A percentile compares a stretch with the other conserved stretches of the same genome.
These are phyloP conservation scores for Furnarius figulus DNA, from an alignment of 2,113 vertebrate genomes.

Conservation along the genomic window DNA sequence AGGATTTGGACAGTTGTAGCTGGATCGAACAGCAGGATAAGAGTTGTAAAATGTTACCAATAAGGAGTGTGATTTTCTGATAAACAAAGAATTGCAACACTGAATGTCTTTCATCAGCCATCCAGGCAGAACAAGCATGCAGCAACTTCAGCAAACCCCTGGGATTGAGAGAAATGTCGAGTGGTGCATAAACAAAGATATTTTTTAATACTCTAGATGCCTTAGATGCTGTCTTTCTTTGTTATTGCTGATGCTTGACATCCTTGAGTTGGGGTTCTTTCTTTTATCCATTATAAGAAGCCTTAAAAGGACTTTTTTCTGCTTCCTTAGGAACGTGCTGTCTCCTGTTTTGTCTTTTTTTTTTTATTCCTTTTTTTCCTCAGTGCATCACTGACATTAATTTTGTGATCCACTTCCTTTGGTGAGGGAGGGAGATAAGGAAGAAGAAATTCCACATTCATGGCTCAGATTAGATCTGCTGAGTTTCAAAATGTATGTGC, in stretches of 20 bases:
- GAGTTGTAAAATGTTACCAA: constrained; percentile 30
- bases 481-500: not conserved
- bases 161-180: not conserved
- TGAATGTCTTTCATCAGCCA: not conserved
- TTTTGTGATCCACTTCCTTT: not conserved
- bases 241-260: not conserved
- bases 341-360: not conserved
- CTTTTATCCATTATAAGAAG: not conserved
- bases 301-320: not conserved
- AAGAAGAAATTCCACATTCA: not conserved
- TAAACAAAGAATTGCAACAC: constrained; percentile 37
- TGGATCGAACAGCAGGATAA: not conserved
- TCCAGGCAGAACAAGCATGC: not conserved
- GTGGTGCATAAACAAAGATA: not conserved
- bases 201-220: not conserved
- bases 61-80: not conserved
- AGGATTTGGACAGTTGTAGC: constrained; percentile 2
- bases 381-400: not conserved
- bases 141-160: not conserved
- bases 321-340: accelerated
- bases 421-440: not conserved
- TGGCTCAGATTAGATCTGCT: not conserved
- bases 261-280: not conserved
- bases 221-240: not conserved
- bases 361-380: not conserved